Conservation (phyloP, 2,888 invertebrate species). For the Pristionchus mayeri region DNA sequence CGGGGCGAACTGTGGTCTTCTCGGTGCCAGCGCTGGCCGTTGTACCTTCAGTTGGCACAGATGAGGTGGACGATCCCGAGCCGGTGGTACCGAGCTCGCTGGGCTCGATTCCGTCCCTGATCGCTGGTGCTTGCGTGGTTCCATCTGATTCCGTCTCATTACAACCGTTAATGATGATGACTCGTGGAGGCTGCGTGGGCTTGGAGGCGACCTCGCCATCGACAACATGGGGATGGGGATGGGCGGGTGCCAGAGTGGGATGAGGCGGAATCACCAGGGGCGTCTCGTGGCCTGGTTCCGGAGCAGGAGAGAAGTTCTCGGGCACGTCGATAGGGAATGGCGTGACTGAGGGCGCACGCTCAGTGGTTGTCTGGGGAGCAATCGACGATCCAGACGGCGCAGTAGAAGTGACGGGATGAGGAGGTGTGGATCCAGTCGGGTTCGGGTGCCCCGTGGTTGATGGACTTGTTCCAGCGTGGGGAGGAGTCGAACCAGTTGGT, state of each 20-base stretch:
- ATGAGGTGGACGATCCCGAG: too few species aligned
- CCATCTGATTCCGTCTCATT: slow-evolving; percentile 21
- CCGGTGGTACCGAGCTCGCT: too few species aligned
- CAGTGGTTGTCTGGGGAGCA: background rate
- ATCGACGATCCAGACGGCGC: background rate
- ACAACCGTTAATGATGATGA: slow-evolving; percentile 28
- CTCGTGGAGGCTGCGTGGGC: background rate
- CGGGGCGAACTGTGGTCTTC: background rate
- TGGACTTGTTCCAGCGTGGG: background rate
- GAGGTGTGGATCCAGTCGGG: background rate
- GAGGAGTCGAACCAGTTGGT: background rate
- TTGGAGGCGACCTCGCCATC: slow-evolving; percentile 27
- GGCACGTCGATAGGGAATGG: slow-evolving; percentile 48
- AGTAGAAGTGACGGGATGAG: background rate
- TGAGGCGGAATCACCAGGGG: slow-evolving; percentile 32
- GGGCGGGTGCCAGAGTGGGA: background rate
- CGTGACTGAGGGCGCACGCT: background rate
- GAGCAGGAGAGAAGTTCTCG: slow-evolving; percentile 35
- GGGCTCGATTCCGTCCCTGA: background rate
- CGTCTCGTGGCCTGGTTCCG: slow-evolving; percentile 22
- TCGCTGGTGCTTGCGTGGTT: background rate
- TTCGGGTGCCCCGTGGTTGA: background rate
- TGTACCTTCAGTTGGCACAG: background rate
- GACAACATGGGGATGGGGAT: background rate
- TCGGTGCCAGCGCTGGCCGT: background rate